These are phyloP conservation scores for Megathymus violae DNA, from an alignment of 1,140 invertebrate species.

Conservation along the genomic window DNA sequence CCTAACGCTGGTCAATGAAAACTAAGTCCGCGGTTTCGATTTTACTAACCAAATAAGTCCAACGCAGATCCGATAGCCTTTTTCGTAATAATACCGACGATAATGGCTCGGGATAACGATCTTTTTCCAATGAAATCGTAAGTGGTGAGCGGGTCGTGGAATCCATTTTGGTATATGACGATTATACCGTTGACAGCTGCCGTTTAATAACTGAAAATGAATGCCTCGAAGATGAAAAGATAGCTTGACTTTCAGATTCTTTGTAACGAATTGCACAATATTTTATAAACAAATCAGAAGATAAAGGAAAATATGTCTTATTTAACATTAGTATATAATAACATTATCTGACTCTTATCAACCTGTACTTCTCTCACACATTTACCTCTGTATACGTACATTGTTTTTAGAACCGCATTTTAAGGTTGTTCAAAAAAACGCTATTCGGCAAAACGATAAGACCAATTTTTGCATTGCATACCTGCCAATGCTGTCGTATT, in stretches of 20 bases:
- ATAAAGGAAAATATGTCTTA: too few relatives aligned
- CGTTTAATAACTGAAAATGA: constrained; percentile 4
- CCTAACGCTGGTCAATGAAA: constrained; percentile 36
- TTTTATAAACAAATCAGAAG: background rate
- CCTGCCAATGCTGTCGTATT: too few relatives aligned
- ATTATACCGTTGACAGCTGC: constrained; percentile 26
- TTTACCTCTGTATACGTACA: too few relatives aligned
- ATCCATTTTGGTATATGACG: constrained; percentile 29
- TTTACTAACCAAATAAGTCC: constrained; percentile 63
- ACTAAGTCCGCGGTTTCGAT: constrained; percentile 54
- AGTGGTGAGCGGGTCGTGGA: constrained; percentile 43
- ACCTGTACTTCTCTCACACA: too few relatives aligned
- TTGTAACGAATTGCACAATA: constrained; percentile 5
- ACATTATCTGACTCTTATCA: too few relatives aligned
- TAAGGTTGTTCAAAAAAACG: too few relatives aligned
- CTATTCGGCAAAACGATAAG: too few relatives aligned
- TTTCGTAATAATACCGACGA: constrained; percentile 59
- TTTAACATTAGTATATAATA: too few relatives aligned
- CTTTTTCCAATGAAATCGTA: constrained; percentile 70
- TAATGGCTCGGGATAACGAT: constrained; percentile 70
- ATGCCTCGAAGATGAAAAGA: constrained; percentile 16
- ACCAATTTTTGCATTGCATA: too few relatives aligned
- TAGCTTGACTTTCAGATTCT: constrained; percentile 12
- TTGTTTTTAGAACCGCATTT: too few relatives aligned
- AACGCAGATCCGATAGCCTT: constrained; percentile 66